Evolutionary conservation across 2,888 invertebrate species (phyloP), one percentile per base, ranked within the genome.

Genomic region (Ferrisia virgata): DNA sequence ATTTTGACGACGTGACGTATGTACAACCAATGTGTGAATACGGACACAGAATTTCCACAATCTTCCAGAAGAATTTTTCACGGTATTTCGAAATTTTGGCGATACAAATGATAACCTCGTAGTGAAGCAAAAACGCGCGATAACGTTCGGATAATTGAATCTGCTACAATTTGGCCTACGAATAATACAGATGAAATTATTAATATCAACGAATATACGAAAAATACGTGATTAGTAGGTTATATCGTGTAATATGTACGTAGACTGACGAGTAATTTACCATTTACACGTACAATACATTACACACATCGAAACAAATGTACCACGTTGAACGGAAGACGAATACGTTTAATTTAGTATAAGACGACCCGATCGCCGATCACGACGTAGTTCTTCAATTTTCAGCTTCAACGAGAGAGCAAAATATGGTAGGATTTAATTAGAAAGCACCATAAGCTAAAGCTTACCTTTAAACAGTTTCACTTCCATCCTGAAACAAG

Each of bases 401-500:
- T 8, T 9, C 53, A 53, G 2, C 22, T 53, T 22, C n/a, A 6
- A 43, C 43, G n/a, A 2, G n/a, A 2, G 5, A 13, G 6, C 18
- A 8, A 53, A 53, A 53, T 53, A 53, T 22, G 53, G 43, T 6
- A 8, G 22, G 22, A 53, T 53, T 40, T 6, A 22, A 53, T 22
- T n/a, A n/a, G n/a, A n/a, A 53, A 53, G 22, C 53, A 13, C 18
- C 53, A 22, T 22, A 9, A 53, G 13, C 53, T 53, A 47, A 15
- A n/a, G 53, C 53, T 53, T 53, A 53, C 53, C 53, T 53, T 53
- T 53, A 53, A 53, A 53, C 53, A 53, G 53, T 82, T 82, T 82
- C 81, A 82, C 81, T 82, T 82, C 81, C 81, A 82, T 82, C 64
- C 81, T 82, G 81, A n/a, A 82, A 82, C 81, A 82, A 36, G 22